Evolutionary conservation across 1,140 invertebrate species (phyloP).

Genomic region (Trichoplusia ni): DNA sequence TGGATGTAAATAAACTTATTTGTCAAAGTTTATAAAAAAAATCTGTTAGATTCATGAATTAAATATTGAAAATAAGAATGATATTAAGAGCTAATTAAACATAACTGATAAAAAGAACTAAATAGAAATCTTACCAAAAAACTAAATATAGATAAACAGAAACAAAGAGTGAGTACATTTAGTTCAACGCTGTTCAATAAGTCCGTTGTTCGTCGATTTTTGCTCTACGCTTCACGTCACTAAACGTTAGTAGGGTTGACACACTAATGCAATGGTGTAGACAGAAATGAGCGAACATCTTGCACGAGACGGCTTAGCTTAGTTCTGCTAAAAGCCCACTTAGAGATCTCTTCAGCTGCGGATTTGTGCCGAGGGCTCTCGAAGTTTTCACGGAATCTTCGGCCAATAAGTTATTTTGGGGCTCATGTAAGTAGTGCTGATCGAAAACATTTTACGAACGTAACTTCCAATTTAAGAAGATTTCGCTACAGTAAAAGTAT

Average conservation of each 20-base stretch:
- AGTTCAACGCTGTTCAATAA: background rate
- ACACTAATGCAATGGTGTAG: conserved; percentile 71
- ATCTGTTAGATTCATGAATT: too few relatives aligned
- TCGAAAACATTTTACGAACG: conserved; percentile 21
- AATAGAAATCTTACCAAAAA: too few relatives aligned
- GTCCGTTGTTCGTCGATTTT: conserved; percentile 3
- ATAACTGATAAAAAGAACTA: too few relatives aligned
- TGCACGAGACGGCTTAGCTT: conserved; percentile 75
- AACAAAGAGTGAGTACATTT: too few relatives aligned
- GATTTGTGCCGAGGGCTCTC: conserved; percentile 72
- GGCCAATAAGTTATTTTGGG: conserved; percentile 71
- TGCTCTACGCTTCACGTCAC: background rate
- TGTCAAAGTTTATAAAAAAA: background rate
- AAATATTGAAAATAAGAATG: too few relatives aligned
- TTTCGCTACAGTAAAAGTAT: too few relatives aligned
- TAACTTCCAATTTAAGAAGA: conserved; percentile 1
- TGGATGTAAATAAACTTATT: conserved; percentile 26
- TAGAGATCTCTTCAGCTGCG: conserved; percentile 72
- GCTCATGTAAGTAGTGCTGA: conserved; percentile 43
- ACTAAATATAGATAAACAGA: too few relatives aligned
- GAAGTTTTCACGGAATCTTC: conserved; percentile 58
- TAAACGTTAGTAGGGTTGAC: conserved; percentile 35
- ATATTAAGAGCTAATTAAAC: too few relatives aligned
- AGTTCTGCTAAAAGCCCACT: conserved; percentile 79
- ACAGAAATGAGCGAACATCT: conserved; percentile 73